These are phyloP conservation scores for Amphilophus citrinellus DNA, from an alignment of 2,113 vertebrate genomes.

Conservation along the genomic window DNA sequence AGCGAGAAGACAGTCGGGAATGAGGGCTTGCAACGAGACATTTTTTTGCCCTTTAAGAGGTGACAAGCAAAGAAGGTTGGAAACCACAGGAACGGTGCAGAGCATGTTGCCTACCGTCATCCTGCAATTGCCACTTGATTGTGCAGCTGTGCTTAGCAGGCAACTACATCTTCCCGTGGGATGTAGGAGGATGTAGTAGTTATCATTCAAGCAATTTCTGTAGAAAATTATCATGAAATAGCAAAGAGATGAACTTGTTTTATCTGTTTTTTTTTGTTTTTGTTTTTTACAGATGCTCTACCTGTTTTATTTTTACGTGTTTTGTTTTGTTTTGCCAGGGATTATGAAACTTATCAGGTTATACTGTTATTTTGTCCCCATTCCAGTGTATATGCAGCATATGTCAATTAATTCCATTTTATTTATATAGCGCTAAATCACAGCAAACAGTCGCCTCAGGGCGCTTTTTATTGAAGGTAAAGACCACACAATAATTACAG, in stretches of 20 bases:
- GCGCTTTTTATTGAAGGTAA: too few species aligned
- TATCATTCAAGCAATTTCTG: conserved; percentile 5
- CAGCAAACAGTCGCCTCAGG: too few species aligned
- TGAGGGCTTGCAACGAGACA: not conserved
- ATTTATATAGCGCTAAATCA: too few species aligned
- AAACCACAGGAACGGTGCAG: not conserved
- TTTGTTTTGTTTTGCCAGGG: not conserved
- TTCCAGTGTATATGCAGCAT: not conserved
- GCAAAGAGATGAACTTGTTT: not conserved
- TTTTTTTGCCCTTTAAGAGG: not conserved
- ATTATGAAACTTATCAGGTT: not conserved
- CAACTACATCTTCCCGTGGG: conserved; percentile 42
- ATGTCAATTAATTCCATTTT: not conserved
- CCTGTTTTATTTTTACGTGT: not conserved
- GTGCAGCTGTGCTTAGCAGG: conserved; percentile 38
- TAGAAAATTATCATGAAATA: conserved; percentile 24
- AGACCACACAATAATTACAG: too few species aligned
- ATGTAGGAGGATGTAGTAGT: conserved; percentile 27
- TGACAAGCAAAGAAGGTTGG: not conserved
- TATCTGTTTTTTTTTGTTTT: not conserved
- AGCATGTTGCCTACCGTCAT: not conserved
- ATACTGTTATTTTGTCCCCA: not conserved
- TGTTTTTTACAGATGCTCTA: not conserved
- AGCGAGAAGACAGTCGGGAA: not conserved
- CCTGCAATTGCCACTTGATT: conserved; percentile 20